Percentiles rank a stretch among this genome's conserved stretches.
phyloP scores from a whole-genome alignment of 92 coral and sea anemone species.

The Phenganax stokvisi region DNA sequence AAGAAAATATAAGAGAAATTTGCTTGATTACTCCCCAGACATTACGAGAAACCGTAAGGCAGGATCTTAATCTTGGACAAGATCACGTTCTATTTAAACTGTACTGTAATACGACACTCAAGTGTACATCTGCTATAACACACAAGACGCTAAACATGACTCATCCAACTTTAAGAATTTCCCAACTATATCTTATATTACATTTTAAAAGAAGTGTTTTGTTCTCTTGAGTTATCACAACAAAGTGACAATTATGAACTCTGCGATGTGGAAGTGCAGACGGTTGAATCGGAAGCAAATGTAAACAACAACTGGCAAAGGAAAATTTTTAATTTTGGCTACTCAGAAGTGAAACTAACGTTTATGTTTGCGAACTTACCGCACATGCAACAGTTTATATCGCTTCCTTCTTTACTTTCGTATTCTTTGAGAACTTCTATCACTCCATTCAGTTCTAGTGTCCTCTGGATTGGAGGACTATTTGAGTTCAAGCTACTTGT shows the following conservation, averaged over 20 bases:
- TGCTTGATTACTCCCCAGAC: not conserved
- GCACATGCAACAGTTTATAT: constrained; percentile 96
- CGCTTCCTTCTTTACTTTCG: constrained; percentile 89
- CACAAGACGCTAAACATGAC: not conserved
- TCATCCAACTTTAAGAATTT: not conserved
- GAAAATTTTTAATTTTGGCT: constrained; percentile 2
- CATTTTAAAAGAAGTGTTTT: no score
- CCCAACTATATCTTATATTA: not conserved
- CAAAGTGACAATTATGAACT: not conserved
- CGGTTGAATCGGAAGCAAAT: constrained; percentile 25
- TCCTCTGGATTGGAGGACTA: constrained; percentile 66
- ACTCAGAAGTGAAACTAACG: not conserved
- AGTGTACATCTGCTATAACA: not conserved
- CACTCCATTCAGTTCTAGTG: constrained; percentile 87
- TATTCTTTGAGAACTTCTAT: constrained; percentile 94
- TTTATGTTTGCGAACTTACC: constrained; percentile 56
- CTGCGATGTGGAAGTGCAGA: not conserved
- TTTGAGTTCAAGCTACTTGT: constrained; percentile 58
- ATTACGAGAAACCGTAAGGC: not conserved
- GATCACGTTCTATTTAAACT: not conserved
- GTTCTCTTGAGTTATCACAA: not conserved
- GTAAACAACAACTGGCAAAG: constrained; percentile 22
- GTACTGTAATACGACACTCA: not conserved
- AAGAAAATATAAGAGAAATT: not conserved
- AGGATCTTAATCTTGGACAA: not conserved